Evolutionary conservation across 2,888 invertebrate species (phyloP).

Genomic region (Druceiella hillmani): DNA sequence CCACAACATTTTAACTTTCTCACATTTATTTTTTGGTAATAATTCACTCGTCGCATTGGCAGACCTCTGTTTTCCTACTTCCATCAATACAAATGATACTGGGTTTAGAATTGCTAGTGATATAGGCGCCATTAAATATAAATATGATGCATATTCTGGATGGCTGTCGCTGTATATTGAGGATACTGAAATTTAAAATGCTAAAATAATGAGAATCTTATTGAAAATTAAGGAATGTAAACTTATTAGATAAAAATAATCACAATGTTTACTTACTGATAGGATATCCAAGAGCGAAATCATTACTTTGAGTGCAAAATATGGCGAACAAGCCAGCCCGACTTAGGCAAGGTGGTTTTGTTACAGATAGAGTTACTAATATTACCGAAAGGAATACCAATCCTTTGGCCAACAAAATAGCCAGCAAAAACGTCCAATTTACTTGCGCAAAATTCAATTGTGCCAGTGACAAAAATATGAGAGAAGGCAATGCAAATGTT

Average conservation of each 20-base stretch:
- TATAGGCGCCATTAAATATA: constrained; percentile 92
- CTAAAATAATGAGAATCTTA: not conserved
- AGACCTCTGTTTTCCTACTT: constrained; percentile 60
- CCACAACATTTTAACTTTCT: constrained; percentile 35
- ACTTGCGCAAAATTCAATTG: constrained; percentile 76
- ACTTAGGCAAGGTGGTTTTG: constrained; percentile 76
- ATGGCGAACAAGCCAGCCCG: constrained; percentile 89
- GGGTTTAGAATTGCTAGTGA: constrained; percentile 90
- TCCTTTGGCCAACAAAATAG: constrained; percentile 81
- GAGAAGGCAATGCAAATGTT: constrained; percentile 85
- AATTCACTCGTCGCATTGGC: constrained; percentile 18
- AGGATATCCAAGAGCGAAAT: constrained; percentile 94
- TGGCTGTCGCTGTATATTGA: constrained; percentile 82
- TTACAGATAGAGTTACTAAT: constrained; percentile 69
- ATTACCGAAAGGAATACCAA: constrained; percentile 78
- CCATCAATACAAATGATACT: constrained; percentile 83
- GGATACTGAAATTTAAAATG: constrained; percentile 55
- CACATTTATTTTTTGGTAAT: constrained; percentile 27
- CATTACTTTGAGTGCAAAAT: constrained; percentile 95
- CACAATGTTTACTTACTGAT: constrained; percentile 61
- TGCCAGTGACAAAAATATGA: constrained; percentile 87
- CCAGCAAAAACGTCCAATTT: constrained; percentile 87
- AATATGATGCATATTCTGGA: constrained; percentile 84
- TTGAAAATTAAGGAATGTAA: not conserved
- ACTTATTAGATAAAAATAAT: not conserved